Evolutionary conservation across 2,888 invertebrate genomes (phyloP).

Genomic region (Criorhina ranunculi): DNA sequence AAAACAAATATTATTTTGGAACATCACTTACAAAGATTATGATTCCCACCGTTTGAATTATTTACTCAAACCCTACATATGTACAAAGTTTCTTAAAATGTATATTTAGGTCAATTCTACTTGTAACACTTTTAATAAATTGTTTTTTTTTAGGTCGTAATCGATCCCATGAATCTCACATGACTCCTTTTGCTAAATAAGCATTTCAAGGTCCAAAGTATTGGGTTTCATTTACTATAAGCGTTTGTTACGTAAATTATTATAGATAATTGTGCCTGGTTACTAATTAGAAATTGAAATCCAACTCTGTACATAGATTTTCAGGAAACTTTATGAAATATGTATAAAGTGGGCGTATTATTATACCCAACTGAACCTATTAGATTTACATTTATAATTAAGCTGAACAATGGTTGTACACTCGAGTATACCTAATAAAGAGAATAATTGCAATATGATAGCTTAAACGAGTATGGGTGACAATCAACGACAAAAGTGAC

Average conservation of each 20-base stretch:
- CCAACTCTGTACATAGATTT: neutral
- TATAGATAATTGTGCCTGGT: slow-evolving; percentile 23
- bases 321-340: neutral
- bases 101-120: too few species aligned
- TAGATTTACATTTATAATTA: neutral
- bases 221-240: neutral
- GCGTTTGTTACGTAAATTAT: neutral
- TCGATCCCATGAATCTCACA: neutral
- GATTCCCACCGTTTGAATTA: too few species aligned
- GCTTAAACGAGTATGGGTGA: neutral
- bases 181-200: neutral
- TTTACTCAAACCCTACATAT: too few species aligned
- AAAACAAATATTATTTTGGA: neutral
- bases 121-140: too few species aligned
- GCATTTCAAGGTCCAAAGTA: slow-evolving; percentile 26
- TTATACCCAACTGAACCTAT: too few species aligned
- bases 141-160: neutral
- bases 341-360: slow-evolving; percentile 6
- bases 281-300: slow-evolving; percentile 1
- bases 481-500: neutral
- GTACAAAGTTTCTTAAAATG: too few species aligned
- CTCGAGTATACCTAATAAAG: too few species aligned
- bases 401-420: neutral
- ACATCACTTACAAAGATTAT: too few species aligned
- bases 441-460: too few species aligned